phyloP scores from a whole-genome alignment of 2,888 invertebrate genomes.

The Notodonta dromedarius region DNA sequence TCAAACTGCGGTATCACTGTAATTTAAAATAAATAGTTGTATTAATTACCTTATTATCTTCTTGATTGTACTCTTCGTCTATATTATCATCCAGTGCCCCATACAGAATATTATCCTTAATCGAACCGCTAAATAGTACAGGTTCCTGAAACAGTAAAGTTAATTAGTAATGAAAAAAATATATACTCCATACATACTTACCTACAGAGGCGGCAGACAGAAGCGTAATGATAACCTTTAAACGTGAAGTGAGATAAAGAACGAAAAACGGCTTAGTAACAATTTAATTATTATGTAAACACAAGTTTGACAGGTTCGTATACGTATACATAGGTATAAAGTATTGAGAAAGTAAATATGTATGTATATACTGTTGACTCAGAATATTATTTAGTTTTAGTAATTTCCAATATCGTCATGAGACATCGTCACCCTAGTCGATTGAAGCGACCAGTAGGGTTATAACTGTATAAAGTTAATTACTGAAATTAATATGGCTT shows the following conservation, averaged over 20 bases:
- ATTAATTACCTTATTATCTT: slow-evolving; percentile 43
- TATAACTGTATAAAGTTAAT: too few species aligned
- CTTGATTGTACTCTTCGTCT: slow-evolving; percentile 23
- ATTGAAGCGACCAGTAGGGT: too few species aligned
- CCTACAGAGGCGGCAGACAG: neutral
- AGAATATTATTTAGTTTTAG: neutral
- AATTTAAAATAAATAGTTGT: too few species aligned
- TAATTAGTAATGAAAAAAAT: slow-evolving; percentile 5
- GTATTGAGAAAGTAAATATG: too few species aligned
- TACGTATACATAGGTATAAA: too few species aligned
- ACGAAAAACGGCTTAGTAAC: neutral
- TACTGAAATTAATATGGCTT: too few species aligned
- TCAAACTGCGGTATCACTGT: neutral
- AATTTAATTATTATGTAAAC: neutral
- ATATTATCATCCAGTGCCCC: slow-evolving; percentile 85
- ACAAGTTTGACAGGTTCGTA: neutral
- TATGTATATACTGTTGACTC: neutral
- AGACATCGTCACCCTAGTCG: too few species aligned
- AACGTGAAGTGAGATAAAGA: neutral
- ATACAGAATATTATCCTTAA: slow-evolving; percentile 96
- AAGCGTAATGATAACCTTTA: neutral
- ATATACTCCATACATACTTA: neutral
- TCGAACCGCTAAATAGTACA: slow-evolving; percentile 94
- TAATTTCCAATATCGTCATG: too few species aligned
- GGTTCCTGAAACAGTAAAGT: slow-evolving; percentile 88